Percentiles rank a stretch among this genome's conserved stretches.
Evolutionary conservation across 1,140 invertebrate genomes (phyloP).

Genomic region (Cotesia vestalis): DNA sequence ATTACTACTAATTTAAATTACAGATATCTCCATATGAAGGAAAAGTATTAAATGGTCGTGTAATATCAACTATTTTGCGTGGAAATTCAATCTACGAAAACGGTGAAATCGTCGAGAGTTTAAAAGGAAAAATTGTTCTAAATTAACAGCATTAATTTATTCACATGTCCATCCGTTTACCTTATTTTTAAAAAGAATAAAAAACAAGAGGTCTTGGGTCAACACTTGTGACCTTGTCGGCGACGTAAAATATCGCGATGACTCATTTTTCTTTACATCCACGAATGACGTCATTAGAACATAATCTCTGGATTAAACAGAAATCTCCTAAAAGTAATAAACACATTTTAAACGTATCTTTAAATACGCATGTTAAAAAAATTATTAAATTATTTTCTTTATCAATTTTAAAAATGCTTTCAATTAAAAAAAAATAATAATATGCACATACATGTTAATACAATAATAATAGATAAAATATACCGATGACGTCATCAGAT

Average conservation of each 20-base stretch:
- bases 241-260: constrained; percentile 16
- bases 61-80: constrained; percentile 70
- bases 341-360: background rate
- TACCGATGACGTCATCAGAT: constrained; percentile 47
- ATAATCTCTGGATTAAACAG: constrained; percentile 3
- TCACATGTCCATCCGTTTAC: background rate
- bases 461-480: background rate
- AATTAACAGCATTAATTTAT: constrained; percentile 5
- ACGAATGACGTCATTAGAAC: constrained; percentile 19
- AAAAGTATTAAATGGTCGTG: constrained; percentile 66
- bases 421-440: no score
- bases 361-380: no score
- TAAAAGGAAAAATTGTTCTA: constrained; percentile 50
- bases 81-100: constrained; percentile 68
- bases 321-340: background rate
- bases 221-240: constrained; percentile 25
- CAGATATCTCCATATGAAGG: constrained; percentile 70
- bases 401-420: no score
- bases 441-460: no score
- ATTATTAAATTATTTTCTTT: no score
- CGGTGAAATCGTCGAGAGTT: constrained; percentile 54
- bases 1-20: constrained; percentile 42
- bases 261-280: constrained; percentile 20
- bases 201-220: constrained; percentile 17
- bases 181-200: background rate